phyloP scores from a whole-genome alignment of 2,113 vertebrate species.

The Micronisus gabar region DNA sequence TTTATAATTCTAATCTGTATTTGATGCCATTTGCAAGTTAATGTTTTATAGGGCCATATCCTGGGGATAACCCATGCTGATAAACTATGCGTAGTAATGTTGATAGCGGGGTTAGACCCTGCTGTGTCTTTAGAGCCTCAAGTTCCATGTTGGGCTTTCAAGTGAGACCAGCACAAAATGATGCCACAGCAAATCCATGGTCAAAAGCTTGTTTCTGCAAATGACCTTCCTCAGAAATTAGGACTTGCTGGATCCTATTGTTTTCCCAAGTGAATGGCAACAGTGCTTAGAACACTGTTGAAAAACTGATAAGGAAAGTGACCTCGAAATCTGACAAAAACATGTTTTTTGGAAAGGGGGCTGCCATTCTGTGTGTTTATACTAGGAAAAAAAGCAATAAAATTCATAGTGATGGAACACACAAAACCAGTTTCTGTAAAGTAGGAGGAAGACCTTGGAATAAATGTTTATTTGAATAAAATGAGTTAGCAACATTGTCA shows the following conservation, averaged over 20 bases:
- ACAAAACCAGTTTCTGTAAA: not conserved
- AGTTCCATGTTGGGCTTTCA: not conserved
- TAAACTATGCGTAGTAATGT: not conserved
- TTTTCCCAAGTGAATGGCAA: not conserved
- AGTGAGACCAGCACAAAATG: not conserved
- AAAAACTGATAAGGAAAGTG: not conserved
- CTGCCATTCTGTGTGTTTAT: not conserved
- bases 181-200: not conserved
- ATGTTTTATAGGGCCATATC: not conserved
- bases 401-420: not conserved
- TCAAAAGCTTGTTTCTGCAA: not conserved
- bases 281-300: not conserved
- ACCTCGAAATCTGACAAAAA: not conserved
- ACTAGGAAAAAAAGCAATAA: not conserved
- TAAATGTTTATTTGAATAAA: not conserved
- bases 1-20: not conserved
- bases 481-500: not conserved
- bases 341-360: not conserved
- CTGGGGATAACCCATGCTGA: not conserved
- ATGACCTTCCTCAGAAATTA: not conserved
- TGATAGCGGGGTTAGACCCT: not conserved
- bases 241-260: accelerated
- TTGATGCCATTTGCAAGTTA: not conserved
- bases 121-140: not conserved
- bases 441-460: not conserved